These are phyloP conservation scores for Thera obeliscata DNA, from an alignment of 2,888 invertebrate species.

Conservation along the genomic window DNA sequence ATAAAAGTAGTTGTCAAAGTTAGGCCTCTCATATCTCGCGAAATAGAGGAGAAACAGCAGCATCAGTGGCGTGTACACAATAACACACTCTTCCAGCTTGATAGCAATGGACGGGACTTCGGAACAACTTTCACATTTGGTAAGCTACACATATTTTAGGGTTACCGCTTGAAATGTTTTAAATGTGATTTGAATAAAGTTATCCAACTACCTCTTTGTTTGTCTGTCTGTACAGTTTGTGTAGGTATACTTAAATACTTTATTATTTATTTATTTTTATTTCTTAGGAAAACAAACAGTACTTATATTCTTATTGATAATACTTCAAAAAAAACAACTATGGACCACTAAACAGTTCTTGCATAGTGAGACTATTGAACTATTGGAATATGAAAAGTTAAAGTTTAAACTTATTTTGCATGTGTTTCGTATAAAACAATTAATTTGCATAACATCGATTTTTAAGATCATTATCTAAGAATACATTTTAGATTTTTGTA, in stretches of 20 bases:
- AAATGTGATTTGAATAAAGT: too few species aligned
- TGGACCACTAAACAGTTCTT: too few species aligned
- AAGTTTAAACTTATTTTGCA: too few species aligned
- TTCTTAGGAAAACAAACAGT: too few species aligned
- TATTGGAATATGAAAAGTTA: too few species aligned
- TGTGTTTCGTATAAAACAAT: neutral
- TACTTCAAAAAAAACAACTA: too few species aligned
- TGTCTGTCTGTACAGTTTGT: too few species aligned
- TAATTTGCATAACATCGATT: neutral
- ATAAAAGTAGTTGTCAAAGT: slow-evolving; percentile 91
- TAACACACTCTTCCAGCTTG: slow-evolving; percentile 84
- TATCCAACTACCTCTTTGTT: too few species aligned
- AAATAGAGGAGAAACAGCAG: slow-evolving; percentile 83
- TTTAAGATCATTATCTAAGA: neutral
- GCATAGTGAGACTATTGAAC: too few species aligned
- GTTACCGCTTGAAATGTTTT: slow-evolving; percentile 38
- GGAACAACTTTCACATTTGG: slow-evolving; percentile 70
- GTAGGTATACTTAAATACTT: too few species aligned
- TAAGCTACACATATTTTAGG: slow-evolving; percentile 53
- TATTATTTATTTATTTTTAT: too few species aligned
- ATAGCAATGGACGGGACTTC: slow-evolving; percentile 75
- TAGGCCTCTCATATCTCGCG: slow-evolving; percentile 87
- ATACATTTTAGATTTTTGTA: neutral
- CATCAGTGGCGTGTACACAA: slow-evolving; percentile 86
- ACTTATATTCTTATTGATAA: too few species aligned